Evolutionary conservation across 2,888 invertebrate genomes (phyloP), one percentile per base, ranked within the genome.

Genomic region (Idaea straminata): DNA sequence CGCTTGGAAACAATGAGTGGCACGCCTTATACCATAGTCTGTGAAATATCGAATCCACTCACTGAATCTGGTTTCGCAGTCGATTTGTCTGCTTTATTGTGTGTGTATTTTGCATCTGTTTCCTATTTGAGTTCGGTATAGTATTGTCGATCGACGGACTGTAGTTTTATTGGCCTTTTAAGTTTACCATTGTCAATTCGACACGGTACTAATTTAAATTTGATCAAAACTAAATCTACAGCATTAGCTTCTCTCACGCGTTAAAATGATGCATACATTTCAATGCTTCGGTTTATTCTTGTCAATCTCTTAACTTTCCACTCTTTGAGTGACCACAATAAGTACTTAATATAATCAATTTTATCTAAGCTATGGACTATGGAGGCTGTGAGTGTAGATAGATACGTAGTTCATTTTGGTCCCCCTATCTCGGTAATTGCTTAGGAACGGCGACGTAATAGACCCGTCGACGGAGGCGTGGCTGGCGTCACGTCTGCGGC

Each of bases 1-100:
- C 86, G 84, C 82, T 74, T 83, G 81, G 84, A 84, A 83, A 88
- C 87, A 87, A 87, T 86, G 83, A 78, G 68, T 72, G 84, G 81
- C 87, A 77, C 87, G 81, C 87, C 87, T 47, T 13, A 47, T 86
- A 80, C 75, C 77, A 68, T 72, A 69, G 74, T 78, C 74, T 78
- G 77, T 79, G 75, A 73, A 78, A 80, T 85, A 88, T 87, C 86
- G 85, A 85, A 87, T 84, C 79, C 79, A 80, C 79, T 77, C 76
- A 78, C 75, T 59, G 79, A 78, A 74, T 78, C 79, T 78, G 78
- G 83, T 86, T 87, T 88, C 83, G 82, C 87, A 87, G 88, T 85
- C 86, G 84, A 88, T 90, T 89, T 88, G 86, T 84, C 83, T 84
- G 85, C 86, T 87, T 86, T 87, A 89, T 89, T 85, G 86, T 84